phyloP scores from a whole-genome alignment of 2,888 invertebrate species.

The Entomobrya proxima region DNA sequence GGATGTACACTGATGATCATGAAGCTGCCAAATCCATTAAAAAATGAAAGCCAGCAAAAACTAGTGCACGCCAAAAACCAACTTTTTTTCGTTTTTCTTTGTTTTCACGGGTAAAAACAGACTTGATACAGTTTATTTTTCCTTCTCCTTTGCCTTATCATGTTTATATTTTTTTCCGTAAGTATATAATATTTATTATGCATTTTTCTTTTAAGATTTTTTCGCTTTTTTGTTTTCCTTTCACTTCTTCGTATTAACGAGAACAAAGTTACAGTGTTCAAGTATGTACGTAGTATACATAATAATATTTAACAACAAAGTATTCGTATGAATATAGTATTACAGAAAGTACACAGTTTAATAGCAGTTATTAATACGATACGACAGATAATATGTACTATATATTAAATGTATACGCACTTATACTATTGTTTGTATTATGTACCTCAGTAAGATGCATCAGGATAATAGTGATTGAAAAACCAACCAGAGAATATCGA shows the following conservation, averaged over 20 bases:
- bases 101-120: conserved; percentile 61
- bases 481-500: not conserved
- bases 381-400: conserved; percentile 7
- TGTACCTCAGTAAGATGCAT: not conserved
- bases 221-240: conserved; percentile 26
- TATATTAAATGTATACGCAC: conserved; percentile 1
- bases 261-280: not conserved
- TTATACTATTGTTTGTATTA: not conserved
- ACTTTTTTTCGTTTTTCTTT: not conserved
- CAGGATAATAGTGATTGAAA: conserved; percentile 7
- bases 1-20: not conserved
- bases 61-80: not conserved
- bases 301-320: conserved; percentile 15
- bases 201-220: not conserved
- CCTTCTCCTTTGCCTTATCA: conserved; percentile 12
- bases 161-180: not conserved
- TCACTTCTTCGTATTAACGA: conserved; percentile 28
- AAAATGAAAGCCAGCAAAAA: conserved; percentile 36
- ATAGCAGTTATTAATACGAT: conserved; percentile 26
- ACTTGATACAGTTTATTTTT: conserved; percentile 53
- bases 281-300: conserved; percentile 8
- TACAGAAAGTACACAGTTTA: conserved; percentile 4
- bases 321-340: conserved; percentile 2
- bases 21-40: conserved; percentile 23
- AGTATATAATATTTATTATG: conserved; percentile 8